These are phyloP conservation scores for Gymnogyps californianus DNA, from an alignment of 2,113 vertebrate genomes.

Conservation along the genomic window DNA sequence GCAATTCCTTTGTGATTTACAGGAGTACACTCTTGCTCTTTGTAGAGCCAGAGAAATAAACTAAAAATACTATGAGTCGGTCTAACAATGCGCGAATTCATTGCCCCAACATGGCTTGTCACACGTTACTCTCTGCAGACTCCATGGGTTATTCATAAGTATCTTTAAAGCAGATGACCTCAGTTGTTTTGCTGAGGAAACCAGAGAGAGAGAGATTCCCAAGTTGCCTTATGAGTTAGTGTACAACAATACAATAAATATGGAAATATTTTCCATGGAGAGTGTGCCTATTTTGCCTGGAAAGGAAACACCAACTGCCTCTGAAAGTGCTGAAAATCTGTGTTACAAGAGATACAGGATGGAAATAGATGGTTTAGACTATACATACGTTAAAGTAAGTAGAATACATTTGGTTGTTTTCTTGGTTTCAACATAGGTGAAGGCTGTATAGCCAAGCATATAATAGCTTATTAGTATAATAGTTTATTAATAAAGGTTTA, in stretches of 20 bases:
- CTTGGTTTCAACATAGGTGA: not conserved
- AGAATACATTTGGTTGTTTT: not conserved
- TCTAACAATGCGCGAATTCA: constrained; percentile 64
- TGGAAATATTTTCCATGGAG: not conserved
- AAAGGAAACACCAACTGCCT: not conserved
- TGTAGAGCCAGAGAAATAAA: constrained; percentile 63
- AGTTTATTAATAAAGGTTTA: not conserved
- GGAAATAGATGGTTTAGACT: constrained; percentile 78
- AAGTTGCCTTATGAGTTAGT: not conserved
- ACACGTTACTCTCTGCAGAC: constrained; percentile 41
- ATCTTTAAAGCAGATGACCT: constrained; percentile 47
- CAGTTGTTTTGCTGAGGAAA: constrained; percentile 45
- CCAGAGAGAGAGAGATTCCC: not conserved
- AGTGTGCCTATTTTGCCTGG: not conserved
- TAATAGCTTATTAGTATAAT: not conserved
- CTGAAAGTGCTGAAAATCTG: not conserved
- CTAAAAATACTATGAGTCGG: constrained; percentile 34
- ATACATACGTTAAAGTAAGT: constrained; percentile 84
- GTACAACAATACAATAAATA: not conserved
- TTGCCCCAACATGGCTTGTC: constrained; percentile 37
- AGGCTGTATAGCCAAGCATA: not conserved
- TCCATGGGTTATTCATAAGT: constrained; percentile 38
- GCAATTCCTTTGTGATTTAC: not conserved
- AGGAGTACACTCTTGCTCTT: constrained; percentile 70
- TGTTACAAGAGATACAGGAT: not conserved